Evolutionary conservation across 2,888 invertebrate species (phyloP).

Genomic region (Hetaerina titia): DNA sequence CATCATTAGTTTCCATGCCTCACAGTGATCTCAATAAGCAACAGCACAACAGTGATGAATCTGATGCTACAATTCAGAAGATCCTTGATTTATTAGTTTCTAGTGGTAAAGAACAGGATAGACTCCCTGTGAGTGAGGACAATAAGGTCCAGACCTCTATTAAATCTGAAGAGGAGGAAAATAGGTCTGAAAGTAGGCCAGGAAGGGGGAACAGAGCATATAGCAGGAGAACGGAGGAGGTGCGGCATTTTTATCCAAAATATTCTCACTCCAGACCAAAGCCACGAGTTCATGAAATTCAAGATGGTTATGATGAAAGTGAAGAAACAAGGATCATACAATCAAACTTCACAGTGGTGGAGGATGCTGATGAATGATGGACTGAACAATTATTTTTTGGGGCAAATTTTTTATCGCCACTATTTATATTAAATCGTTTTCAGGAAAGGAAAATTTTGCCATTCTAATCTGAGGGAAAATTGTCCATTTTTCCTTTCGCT

Average conservation of each 20-base stretch:
- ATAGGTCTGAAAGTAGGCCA: neutral
- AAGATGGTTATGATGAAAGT: slow-evolving; percentile 3
- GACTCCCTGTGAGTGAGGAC: neutral
- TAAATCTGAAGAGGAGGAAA: neutral
- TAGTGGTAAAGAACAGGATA: neutral
- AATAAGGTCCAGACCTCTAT: slow-evolving; percentile 16
- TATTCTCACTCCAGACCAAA: neutral
- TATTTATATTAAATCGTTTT: slow-evolving; percentile 4
- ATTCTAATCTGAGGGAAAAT: neutral
- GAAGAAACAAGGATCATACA: slow-evolving; percentile 29
- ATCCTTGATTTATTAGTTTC: slow-evolving; percentile 29
- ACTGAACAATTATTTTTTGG: neutral
- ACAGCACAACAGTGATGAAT: neutral
- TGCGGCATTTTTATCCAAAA: slow-evolving; percentile 28
- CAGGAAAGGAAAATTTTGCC: neutral
- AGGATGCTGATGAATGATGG: neutral
- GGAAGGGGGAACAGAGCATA: slow-evolving; percentile 33
- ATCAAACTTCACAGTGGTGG: slow-evolving; percentile 35
- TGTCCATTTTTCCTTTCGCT: neutral
- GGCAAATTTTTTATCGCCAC: neutral
- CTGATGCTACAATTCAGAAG: slow-evolving; percentile 35
- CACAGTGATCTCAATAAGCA: neutral
- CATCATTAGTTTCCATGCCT: neutral
- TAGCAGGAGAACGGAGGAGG: slow-evolving; percentile 31
- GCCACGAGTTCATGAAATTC: neutral